phyloP scores from a whole-genome alignment of 2,797 vertebrate species.

The Amazona ochrocephala region DNA sequence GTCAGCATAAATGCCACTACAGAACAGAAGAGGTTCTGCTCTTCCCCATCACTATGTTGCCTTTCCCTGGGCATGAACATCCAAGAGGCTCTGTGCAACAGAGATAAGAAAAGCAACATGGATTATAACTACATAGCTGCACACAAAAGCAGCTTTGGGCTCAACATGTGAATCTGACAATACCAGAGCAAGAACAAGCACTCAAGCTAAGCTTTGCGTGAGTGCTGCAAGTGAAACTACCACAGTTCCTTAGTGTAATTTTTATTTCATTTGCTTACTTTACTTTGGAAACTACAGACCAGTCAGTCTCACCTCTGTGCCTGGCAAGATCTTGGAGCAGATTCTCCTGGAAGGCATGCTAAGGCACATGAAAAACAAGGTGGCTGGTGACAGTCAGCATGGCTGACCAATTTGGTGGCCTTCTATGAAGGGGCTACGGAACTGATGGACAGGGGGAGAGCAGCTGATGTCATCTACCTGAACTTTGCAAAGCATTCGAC shows the following conservation, averaged over 20 bases:
- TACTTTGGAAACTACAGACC: neutral
- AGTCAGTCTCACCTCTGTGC: neutral
- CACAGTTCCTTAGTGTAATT: neutral
- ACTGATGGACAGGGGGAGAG: no score
- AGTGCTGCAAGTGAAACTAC: fast-evolving
- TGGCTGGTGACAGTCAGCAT: no score
- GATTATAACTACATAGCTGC: neutral
- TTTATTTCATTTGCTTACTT: neutral
- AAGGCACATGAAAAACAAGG: no score
- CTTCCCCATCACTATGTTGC: neutral
- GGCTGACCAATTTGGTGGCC: no score
- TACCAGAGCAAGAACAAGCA: neutral
- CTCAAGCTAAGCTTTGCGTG: neutral
- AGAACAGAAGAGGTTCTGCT: neutral
- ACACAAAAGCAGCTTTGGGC: neutral
- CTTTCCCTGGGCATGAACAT: neutral
- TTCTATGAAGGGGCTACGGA: no score
- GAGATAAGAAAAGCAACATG: neutral
- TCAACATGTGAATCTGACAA: neutral
- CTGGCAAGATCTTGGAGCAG: no score
- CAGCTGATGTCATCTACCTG: no score
- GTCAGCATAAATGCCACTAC: neutral
- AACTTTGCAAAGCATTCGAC: no score
- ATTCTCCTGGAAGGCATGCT: no score
- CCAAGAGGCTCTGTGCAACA: neutral